A percentile compares a stretch with the other conserved stretches of the same genome.
Evolutionary conservation across 2,888 invertebrate genomes (phyloP).

Genomic region (Mechanitis mazaeus): DNA sequence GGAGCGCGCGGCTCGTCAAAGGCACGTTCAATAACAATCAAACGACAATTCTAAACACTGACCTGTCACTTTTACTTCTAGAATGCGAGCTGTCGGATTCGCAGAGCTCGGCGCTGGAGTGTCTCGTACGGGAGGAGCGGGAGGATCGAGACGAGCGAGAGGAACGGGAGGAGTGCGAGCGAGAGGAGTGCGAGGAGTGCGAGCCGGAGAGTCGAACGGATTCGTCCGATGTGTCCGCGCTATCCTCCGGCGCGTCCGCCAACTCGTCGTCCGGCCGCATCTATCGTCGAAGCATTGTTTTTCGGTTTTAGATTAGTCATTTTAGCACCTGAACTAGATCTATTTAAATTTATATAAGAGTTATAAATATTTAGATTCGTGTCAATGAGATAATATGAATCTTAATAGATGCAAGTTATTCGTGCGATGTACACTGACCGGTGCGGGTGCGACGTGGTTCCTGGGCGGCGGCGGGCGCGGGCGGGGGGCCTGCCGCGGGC

Average conservation of each 20-base stretch:
- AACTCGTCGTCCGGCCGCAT: constrained; percentile 32
- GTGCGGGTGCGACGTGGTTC: constrained; percentile 3
- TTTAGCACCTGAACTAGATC: no score
- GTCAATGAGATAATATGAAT: no score
- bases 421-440: neutral
- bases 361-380: neutral
- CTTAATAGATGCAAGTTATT: no score
- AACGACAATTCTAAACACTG: constrained; percentile 1
- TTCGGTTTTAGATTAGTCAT: neutral
- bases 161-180: constrained; percentile 21
- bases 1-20: neutral
- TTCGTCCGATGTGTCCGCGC: constrained; percentile 51
- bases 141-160: constrained; percentile 29
- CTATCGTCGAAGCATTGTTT: neutral
- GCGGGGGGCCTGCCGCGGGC: constrained; percentile 30
- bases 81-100: constrained; percentile 40
- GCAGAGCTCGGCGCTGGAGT: constrained; percentile 27
- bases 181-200: constrained; percentile 29
- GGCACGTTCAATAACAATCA: no score
- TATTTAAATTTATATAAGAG: no score
- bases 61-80: constrained; percentile 40
- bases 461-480: constrained; percentile 23
- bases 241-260: constrained; percentile 37
- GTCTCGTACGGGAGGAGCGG: constrained; percentile 24
- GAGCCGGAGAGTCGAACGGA: constrained; percentile 47